Conservation (phyloP, 2,888 invertebrate species). For the Chaitophorus viminalis region DNA sequence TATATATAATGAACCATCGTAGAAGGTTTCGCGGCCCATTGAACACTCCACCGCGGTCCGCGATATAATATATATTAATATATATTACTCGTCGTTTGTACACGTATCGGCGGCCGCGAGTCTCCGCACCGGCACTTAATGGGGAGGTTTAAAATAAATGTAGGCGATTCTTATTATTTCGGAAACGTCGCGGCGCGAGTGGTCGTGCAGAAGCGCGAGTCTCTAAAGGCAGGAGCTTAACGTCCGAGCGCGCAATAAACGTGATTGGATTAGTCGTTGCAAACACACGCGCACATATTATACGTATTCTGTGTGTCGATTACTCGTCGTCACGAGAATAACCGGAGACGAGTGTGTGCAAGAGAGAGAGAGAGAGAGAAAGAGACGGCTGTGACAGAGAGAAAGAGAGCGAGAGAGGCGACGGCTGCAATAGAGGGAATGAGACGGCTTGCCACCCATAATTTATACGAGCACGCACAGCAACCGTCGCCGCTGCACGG, state of each 20-base stretch:
- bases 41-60: constrained; percentile 9
- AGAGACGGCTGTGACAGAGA: background rate
- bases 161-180: constrained; percentile 37
- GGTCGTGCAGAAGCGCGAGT: background rate
- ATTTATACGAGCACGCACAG: constrained; percentile 21
- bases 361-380: too few relatives aligned
- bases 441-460: background rate
- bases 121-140: background rate
- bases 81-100: background rate
- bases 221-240: background rate
- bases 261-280: constrained; percentile 39
- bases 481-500: background rate
- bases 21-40: constrained; percentile 45
- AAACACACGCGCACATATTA: background rate
- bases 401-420: too few relatives aligned
- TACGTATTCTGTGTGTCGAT: constrained; percentile 41
- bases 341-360: background rate
- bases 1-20: constrained; percentile 25
- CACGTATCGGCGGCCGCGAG: background rate
- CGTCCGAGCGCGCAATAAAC: constrained; percentile 39
- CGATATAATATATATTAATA: background rate
- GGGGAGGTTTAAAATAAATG: constrained; percentile 38
- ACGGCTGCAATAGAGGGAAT: background rate
- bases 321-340: background rate
- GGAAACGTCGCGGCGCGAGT: background rate